Base-by-base conservation (phyloP, 2,113 vertebrate species). In the Poicephalus gulielmi region DNA sequence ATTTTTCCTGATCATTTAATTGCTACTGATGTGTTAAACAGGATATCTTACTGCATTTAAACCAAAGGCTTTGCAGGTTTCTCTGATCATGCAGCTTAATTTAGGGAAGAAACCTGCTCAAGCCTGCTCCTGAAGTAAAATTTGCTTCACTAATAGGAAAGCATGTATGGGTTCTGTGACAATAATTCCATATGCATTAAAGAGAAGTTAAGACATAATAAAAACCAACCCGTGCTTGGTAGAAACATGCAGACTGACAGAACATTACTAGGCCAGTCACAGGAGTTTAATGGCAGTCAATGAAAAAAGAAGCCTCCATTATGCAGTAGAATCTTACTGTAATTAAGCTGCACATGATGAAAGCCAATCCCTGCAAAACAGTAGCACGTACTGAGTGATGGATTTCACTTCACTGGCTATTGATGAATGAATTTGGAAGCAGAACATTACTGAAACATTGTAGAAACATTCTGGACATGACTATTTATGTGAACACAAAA, bases 401-500 rank as follows among this genome's bases (percentile, higher is more conserved):
- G 47, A 19, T 52, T 82, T 64, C 7, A n/a, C 14, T 35, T 19
- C 2, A 19, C 17, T 50, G 31, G 49, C 10, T 43, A 24, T 9
- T 47, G 24, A 18, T 28, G 31, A 30, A 13, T 3, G 7, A 53
- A 44, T 20, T 24, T 62, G 75, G 55, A 79, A 75, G 35, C 28
- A 71, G 62, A 75, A 39, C 17, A 3, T 33, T 55, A 33, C 68
- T 43, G 43, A 35, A 33, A 17, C 2, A 12, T 14, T 59, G 55
- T 7, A 53, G 49, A 9, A 60, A 76, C 9, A 1, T 3, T 1
- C 2, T 47, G 75, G 35, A 11, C 22, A 15, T 22, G 13, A 0
- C 2, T 13, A 4, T 24, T 12, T 23, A 25, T 30, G 62, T 60
- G 67, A 64, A 2, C 33, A 43, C 10, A 5, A 6, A 3, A 4